Evolutionary conservation across 2,888 invertebrate genomes (phyloP), one percentile per base, ranked within the genome.

Genomic region (Isoperla grammatica): DNA sequence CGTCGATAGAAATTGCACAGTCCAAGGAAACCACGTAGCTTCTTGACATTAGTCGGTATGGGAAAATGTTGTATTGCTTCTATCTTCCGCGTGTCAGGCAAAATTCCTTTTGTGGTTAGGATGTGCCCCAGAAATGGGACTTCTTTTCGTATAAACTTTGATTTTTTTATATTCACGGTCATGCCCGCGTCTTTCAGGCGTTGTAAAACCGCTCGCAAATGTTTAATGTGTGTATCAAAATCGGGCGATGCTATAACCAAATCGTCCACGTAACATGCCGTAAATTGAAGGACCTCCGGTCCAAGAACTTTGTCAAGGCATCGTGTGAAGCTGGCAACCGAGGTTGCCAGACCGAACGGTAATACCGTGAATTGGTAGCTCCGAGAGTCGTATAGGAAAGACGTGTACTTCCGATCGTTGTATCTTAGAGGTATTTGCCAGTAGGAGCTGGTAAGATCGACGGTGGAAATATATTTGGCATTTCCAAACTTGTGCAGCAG

Each of bases 341-440:
- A 67, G 0, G 66, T 68, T 58, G 69, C 68, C 2, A 70, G 40
- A 2, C 68, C 69, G 53, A 70, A 71, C 8, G 65, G 66, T 1
- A 71, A 57, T 13, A 70, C 65, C 54, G 63, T 58, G 57, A 68
- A 71, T n/a, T 68, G 67, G 63, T 70, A 71, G 2, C 67, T 54
- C 1, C 56, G 60, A 1, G 63, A 60, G 11, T 64, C 63, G 43
- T 65, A 61, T 11, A 67, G 56, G 63, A 69, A 69, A 2, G 66
- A 68, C 0, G 67, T 67, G 54, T 63, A 68, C 42, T 63, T 59
- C 22, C 64, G 13, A 11, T 65, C 64, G n/a, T 63, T 59, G 12
- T 43, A 42, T 13, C 57, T 59, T 8, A 69, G 35, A 1, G 65
- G 65, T 3, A 69, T 66, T 46, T 69, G 68, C 68, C 68, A 69